Conservation (phyloP, 2,888 invertebrate genomes). For the Nysson spinosus region DNA sequence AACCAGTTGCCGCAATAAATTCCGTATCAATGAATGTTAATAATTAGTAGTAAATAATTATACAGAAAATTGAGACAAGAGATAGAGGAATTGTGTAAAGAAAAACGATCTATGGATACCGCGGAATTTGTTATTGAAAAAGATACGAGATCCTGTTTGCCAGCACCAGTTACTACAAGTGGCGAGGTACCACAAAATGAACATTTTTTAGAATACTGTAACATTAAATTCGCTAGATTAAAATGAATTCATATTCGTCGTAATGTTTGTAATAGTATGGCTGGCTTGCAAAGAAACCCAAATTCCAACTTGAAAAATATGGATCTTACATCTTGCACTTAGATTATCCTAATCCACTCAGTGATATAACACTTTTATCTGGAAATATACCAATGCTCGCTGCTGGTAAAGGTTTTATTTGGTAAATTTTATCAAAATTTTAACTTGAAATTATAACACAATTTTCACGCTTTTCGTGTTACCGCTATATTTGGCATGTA, state of each 20-base stretch:
- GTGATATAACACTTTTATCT: slow-evolving; percentile 48
- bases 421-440: not conserved
- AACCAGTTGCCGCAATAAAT: not conserved
- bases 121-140: slow-evolving; percentile 5
- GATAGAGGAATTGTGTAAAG: slow-evolving; percentile 51
- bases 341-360: slow-evolving; percentile 60
- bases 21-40: not conserved
- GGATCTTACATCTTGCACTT: slow-evolving; percentile 55
- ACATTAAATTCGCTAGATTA: too few relatives aligned
- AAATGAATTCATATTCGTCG: too few relatives aligned
- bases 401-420: slow-evolving; percentile 60
- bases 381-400: slow-evolving; percentile 62
- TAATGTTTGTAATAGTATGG: slow-evolving; percentile 58
- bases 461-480: too few relatives aligned
- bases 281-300: slow-evolving; percentile 65
- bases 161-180: slow-evolving; percentile 59
- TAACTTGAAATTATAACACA: too few relatives aligned
- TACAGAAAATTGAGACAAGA: slow-evolving; percentile 55
- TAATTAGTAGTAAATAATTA: not conserved
- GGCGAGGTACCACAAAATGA: slow-evolving; percentile 39
- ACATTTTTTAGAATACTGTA: too few relatives aligned
- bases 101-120: slow-evolving; percentile 27
- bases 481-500: too few relatives aligned
- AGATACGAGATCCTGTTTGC: slow-evolving; percentile 57
- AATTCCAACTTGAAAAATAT: slow-evolving; percentile 67